These are phyloP conservation scores for Phymanthus crucifer DNA, from an alignment of 92 coral and sea anemone species.

Conservation along the genomic window DNA sequence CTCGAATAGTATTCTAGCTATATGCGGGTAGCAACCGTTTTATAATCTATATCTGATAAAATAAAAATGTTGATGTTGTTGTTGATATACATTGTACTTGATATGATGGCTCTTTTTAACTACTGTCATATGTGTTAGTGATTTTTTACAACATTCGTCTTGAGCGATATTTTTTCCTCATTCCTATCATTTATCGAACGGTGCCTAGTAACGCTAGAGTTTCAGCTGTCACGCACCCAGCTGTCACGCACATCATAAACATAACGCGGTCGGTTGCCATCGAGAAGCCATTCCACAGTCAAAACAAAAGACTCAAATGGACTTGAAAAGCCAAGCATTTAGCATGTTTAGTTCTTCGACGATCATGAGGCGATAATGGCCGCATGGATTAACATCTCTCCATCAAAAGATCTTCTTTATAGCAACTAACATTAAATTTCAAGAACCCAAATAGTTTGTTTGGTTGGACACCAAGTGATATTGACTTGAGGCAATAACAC, in stretches of 20 bases:
- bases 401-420: not conserved
- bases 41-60: too few species aligned
- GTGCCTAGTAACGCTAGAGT: not conserved
- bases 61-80: too few species aligned
- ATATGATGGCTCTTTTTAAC: too few species aligned
- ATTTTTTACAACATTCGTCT: too few species aligned
- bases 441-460: conserved; percentile 21
- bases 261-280: conserved; percentile 36
- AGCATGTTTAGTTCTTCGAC: conserved; percentile 4
- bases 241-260: conserved; percentile 30
- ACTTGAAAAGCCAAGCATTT: conserved; percentile 22
- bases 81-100: too few species aligned
- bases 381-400: conserved; percentile 17
- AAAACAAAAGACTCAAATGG: conserved; percentile 40
- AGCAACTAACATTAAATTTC: conserved; percentile 4
- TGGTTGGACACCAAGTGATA: conserved; percentile 10
- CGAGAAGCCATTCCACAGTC: conserved; percentile 35
- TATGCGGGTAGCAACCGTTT: too few species aligned
- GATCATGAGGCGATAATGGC: conserved; percentile 35
- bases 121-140: too few species aligned
- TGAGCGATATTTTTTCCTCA: too few species aligned
- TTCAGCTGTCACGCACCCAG: conserved; percentile 4
- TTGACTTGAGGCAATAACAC: not conserved
- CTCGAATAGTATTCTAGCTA: too few species aligned
- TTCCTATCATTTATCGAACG: too few species aligned